These are phyloP conservation scores for Theropithecus gelada DNA, from an alignment of 2,113 vertebrate genomes.

Conservation along the genomic window DNA sequence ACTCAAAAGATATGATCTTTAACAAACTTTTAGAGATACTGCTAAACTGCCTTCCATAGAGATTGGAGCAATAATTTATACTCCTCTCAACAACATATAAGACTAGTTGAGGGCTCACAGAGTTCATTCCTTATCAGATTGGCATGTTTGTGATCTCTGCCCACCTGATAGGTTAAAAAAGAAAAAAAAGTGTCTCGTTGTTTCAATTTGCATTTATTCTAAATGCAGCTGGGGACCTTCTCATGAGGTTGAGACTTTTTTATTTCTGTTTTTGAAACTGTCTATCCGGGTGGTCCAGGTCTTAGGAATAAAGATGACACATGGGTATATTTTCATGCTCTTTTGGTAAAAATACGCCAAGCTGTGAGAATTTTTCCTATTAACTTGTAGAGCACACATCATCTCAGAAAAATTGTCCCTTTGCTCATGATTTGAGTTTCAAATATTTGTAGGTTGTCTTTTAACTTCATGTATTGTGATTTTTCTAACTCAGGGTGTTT, in stretches of 20 bases:
- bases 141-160: neutral
- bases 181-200: neutral
- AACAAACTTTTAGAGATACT: neutral
- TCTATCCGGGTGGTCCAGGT: neutral
- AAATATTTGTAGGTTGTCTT: neutral
- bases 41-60: neutral
- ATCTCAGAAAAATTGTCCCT: neutral
- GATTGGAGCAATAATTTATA: neutral
- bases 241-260: neutral
- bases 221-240: neutral
- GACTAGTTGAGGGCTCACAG: neutral
- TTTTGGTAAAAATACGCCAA: neutral
- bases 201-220: constrained; percentile 21
- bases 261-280: neutral
- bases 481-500: neutral
- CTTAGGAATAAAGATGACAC: neutral
- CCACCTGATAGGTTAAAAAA: neutral
- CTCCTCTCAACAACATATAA: neutral
- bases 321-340: neutral
- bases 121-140: neutral
- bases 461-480: neutral
- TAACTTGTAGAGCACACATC: neutral
- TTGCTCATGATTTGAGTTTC: neutral
- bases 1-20: neutral
- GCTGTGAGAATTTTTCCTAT: neutral